Evolutionary conservation across 2,888 invertebrate genomes (phyloP).

Genomic region (Ophraella communa): DNA sequence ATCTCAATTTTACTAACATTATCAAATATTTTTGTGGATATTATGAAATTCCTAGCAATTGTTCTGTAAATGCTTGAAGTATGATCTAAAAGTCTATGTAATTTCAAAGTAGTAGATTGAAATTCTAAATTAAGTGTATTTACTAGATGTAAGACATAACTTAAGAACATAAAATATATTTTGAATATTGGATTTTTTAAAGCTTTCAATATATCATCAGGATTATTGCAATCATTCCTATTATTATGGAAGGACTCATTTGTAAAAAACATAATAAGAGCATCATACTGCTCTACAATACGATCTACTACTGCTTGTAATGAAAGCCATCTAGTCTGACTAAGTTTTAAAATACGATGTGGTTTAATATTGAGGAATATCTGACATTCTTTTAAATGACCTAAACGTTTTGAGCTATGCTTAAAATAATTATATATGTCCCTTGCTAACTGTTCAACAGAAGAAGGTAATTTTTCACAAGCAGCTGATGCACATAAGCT

Average conservation of each 20-base stretch:
- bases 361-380: neutral
- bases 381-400: neutral
- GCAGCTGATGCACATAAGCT: conserved; percentile 3
- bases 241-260: neutral
- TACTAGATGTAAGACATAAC: neutral
- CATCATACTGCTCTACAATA: neutral
- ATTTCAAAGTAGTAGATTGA: too few species aligned
- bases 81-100: too few species aligned
- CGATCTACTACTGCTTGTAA: neutral
- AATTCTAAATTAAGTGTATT: neutral
- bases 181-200: neutral
- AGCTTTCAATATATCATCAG: neutral
- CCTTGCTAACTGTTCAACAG: neutral
- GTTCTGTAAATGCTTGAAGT: too few species aligned
- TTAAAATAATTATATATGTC: conserved; percentile 1
- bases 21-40: too few species aligned
- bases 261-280: neutral
- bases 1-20: too few species aligned
- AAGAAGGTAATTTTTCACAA: neutral
- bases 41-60: too few species aligned
- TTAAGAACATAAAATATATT: neutral
- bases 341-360: neutral
- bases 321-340: neutral
- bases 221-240: neutral
- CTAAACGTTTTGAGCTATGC: neutral